Conservation (phyloP, 1,140 invertebrate species). For the Charaxes varanes region DNA sequence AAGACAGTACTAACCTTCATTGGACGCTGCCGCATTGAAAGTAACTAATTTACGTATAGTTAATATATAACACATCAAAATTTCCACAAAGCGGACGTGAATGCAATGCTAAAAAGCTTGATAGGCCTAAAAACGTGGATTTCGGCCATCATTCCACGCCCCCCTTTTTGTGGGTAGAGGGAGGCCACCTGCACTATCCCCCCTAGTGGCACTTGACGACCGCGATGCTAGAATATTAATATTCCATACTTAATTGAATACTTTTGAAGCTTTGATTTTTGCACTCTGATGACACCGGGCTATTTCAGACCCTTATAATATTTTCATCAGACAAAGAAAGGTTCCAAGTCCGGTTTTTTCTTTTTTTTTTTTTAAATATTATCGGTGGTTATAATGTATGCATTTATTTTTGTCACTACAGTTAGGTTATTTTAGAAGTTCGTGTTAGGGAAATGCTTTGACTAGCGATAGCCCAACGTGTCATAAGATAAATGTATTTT, state of each 20-base stretch:
- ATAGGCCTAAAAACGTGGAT: constrained; percentile 69
- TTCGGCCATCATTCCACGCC: constrained; percentile 45
- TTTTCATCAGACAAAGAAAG: too few relatives aligned
- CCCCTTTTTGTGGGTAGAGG: constrained; percentile 27
- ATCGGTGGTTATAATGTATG: too few relatives aligned
- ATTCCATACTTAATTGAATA: constrained; percentile 61
- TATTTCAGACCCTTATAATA: neutral
- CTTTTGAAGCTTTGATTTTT: constrained; percentile 48
- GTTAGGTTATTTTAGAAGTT: too few relatives aligned
- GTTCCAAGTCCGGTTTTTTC: too few relatives aligned
- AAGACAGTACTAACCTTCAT: too few relatives aligned
- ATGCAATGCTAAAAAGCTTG: constrained; percentile 58
- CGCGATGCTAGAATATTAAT: constrained; percentile 68
- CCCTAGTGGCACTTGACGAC: constrained; percentile 49
- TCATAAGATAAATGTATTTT: too few relatives aligned
- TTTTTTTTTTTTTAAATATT: too few relatives aligned
- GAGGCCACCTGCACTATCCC: constrained; percentile 47
- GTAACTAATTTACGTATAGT: constrained; percentile 29
- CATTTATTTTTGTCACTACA: too few relatives aligned
- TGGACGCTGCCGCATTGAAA: too few relatives aligned
- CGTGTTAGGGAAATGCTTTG: too few relatives aligned
- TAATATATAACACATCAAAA: constrained; percentile 54
- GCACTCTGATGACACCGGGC: too few relatives aligned
- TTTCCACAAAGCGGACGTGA: constrained; percentile 48
- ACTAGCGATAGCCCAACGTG: too few relatives aligned